Evolutionary conservation across 1,140 invertebrate species (phyloP).

Genomic region (Drosophila lacteicornis): DNA sequence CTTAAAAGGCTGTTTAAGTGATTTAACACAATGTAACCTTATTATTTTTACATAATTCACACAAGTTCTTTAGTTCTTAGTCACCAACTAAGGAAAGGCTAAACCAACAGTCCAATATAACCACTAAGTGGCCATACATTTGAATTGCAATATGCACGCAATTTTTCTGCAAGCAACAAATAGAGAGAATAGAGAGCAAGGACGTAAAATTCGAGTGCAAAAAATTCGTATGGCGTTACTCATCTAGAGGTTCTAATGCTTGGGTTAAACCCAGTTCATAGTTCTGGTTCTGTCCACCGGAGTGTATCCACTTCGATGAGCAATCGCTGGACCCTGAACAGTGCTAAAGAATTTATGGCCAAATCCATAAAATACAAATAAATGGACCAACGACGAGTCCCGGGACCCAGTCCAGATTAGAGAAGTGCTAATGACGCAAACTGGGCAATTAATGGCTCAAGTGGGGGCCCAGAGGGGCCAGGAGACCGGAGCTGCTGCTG

Average conservation of each 20-base stretch:
- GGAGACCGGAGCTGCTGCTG: slow-evolving; percentile 4
- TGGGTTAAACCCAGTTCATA: background rate
- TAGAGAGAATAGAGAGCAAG: too few relatives aligned
- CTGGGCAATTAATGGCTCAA: slow-evolving; percentile 53
- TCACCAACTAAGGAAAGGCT: background rate
- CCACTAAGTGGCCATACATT: too few relatives aligned
- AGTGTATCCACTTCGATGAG: slow-evolving; percentile 15
- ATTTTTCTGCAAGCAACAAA: too few relatives aligned
- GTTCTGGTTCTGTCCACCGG: background rate
- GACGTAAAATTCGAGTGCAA: too few relatives aligned
- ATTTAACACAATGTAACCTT: background rate
- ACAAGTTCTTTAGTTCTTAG: background rate
- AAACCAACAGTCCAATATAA: background rate
- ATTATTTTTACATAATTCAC: background rate
- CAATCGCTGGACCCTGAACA: slow-evolving; percentile 16
- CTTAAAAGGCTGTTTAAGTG: background rate
- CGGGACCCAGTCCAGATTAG: slow-evolving; percentile 37
- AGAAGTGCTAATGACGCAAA: slow-evolving; percentile 62
- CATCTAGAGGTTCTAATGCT: too few relatives aligned
- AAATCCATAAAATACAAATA: slow-evolving; percentile 60
- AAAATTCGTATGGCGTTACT: too few relatives aligned
- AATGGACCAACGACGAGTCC: slow-evolving; percentile 42
- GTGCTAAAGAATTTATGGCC: slow-evolving; percentile 58
- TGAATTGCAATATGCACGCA: too few relatives aligned
- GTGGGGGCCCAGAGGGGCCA: slow-evolving; percentile 4